phyloP scores from a whole-genome alignment of 2,113 vertebrate genomes.

The Diadophis punctatus region DNA sequence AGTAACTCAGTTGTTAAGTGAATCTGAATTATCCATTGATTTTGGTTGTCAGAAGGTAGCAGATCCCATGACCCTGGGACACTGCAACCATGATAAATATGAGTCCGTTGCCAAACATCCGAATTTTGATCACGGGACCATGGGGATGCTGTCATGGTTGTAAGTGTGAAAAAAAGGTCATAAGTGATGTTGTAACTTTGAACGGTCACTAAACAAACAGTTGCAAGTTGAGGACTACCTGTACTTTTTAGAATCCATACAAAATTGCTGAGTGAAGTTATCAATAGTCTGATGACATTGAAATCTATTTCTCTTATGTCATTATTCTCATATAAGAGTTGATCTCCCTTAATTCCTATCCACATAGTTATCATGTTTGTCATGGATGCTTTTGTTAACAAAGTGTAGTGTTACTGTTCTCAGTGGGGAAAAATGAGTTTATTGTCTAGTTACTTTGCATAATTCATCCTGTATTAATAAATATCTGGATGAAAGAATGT shows the following conservation, averaged over 20 bases:
- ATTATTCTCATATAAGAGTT: not conserved
- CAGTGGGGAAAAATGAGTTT: not conserved
- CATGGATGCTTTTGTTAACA: not conserved
- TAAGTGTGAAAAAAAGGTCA: too few relatives aligned
- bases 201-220: too few relatives aligned
- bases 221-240: too few relatives aligned
- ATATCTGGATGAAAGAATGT: not conserved
- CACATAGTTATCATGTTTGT: not conserved
- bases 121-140: too few relatives aligned
- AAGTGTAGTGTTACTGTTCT: not conserved
- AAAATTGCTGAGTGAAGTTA: not conserved
- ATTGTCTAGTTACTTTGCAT: not conserved
- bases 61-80: too few relatives aligned
- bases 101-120: too few relatives aligned
- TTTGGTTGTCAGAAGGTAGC: too few relatives aligned
- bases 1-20: too few relatives aligned
- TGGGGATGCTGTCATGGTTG: too few relatives aligned
- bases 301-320: not conserved
- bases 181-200: too few relatives aligned
- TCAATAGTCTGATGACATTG: not conserved
- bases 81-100: too few relatives aligned
- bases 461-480: not conserved
- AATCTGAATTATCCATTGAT: too few relatives aligned
- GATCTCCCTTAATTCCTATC: not conserved
- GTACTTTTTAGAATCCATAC: not conserved